phyloP scores from a whole-genome alignment of 1,140 invertebrate species.

The Atopsyche davidsoni region DNA sequence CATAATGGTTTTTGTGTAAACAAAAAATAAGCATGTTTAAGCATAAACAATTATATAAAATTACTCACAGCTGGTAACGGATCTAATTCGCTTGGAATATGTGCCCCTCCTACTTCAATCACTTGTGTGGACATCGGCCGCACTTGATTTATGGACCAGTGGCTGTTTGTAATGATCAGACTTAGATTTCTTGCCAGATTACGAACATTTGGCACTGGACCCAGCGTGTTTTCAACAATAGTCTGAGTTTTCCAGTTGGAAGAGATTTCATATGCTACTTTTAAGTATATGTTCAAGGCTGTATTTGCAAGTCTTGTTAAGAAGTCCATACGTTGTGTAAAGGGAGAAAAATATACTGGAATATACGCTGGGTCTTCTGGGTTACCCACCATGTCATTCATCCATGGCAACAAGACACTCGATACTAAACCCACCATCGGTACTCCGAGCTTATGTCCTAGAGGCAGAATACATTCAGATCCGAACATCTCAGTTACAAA shows the following conservation, averaged over 20 bases:
- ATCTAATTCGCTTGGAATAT: conserved; percentile 31
- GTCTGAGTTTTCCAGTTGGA: conserved; percentile 12
- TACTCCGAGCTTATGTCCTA: conserved; percentile 44
- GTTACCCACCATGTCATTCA: conserved; percentile 45
- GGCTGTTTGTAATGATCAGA: conserved; percentile 46
- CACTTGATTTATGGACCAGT: conserved; percentile 44
- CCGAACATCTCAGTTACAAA: conserved; percentile 26
- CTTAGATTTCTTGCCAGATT: conserved; percentile 45
- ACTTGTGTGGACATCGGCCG: conserved; percentile 41
- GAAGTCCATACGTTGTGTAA: conserved; percentile 43
- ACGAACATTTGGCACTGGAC: conserved; percentile 35
- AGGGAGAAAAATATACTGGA: conserved; percentile 42
- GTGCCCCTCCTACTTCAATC: conserved; percentile 44
- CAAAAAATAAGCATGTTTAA: background rate
- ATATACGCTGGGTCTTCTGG: conserved; percentile 47
- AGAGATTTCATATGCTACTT: conserved; percentile 7
- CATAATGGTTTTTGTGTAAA: background rate
- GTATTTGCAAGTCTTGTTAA: conserved; percentile 45
- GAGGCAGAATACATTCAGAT: conserved; percentile 35
- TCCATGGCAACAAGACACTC: conserved; percentile 47
- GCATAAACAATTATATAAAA: background rate
- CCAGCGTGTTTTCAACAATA: conserved; percentile 33
- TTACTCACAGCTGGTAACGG: conserved; percentile 19
- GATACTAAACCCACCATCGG: conserved; percentile 46
- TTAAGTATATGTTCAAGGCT: conserved; percentile 2